Percentiles rank a stretch among this genome's conserved stretches.
phyloP scores from a whole-genome alignment of 2,113 vertebrate species.

The Emydura subglobosa region DNA sequence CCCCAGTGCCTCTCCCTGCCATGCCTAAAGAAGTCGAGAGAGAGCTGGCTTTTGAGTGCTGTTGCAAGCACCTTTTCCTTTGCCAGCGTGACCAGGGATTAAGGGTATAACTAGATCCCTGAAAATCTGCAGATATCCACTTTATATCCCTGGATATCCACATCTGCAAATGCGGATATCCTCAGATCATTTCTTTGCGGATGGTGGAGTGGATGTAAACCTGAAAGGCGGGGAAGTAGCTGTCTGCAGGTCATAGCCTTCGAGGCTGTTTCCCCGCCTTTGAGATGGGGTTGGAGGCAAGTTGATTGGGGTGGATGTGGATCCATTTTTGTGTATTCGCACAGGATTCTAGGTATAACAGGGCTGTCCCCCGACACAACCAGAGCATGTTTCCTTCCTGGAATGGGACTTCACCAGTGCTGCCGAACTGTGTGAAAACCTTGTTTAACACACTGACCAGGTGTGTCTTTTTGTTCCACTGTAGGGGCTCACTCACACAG shows the following conservation, averaged over 20 bases:
- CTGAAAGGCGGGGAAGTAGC: too few relatives aligned
- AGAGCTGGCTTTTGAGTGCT: background rate
- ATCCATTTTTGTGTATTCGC: too few relatives aligned
- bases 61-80: background rate
- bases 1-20: background rate
- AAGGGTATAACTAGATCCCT: background rate
- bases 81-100: background rate
- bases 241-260: too few relatives aligned
- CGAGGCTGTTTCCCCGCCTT: too few relatives aligned
- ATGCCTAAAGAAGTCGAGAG: background rate
- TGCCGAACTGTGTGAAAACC: background rate
- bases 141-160: too few relatives aligned
- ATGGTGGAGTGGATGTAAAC: too few relatives aligned
- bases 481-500: background rate
- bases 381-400: background rate
- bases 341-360: background rate
- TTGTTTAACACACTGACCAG: background rate
- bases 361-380: background rate
- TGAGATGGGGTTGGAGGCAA: too few relatives aligned
- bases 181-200: too few relatives aligned
- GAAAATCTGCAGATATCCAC: too few relatives aligned
- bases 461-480: background rate
- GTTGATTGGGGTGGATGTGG: too few relatives aligned
- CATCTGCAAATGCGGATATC: too few relatives aligned
- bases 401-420: background rate